Evolutionary conservation across 1,140 invertebrate species (phyloP).

Genomic region (Batillaria attramentaria): DNA sequence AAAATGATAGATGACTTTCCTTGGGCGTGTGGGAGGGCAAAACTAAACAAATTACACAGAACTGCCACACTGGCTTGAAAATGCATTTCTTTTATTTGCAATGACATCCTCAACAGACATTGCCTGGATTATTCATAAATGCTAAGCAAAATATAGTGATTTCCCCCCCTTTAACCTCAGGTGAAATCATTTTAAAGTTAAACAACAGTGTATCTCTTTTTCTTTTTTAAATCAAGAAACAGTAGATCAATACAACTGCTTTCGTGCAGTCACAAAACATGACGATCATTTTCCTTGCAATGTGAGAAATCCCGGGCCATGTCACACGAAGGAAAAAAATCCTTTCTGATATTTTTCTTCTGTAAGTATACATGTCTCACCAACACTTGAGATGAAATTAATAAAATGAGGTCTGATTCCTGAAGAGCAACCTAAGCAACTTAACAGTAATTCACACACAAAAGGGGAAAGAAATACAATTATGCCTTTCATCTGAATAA

Average conservation of each 20-base stretch:
- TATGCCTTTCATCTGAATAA: too few species aligned
- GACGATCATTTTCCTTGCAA: neutral
- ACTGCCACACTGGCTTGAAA: conserved; percentile 9
- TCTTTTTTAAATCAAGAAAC: neutral
- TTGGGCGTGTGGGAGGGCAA: too few species aligned
- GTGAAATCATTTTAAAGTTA: neutral
- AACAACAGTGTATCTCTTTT: neutral
- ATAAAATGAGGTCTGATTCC: too few species aligned
- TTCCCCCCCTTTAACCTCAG: conserved; percentile 12
- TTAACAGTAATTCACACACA: too few species aligned
- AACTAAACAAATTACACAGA: too few species aligned
- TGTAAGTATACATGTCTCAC: too few species aligned
- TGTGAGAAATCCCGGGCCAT: neutral
- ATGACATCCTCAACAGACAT: conserved; percentile 32
- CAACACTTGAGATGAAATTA: too few species aligned
- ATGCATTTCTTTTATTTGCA: conserved; percentile 29
- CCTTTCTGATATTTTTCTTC: too few species aligned
- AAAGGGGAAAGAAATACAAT: too few species aligned
- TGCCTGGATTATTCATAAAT: conserved; percentile 27
- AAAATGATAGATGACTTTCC: too few species aligned
- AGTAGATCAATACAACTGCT: conserved; percentile 9
- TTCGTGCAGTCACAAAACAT: neutral
- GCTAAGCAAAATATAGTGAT: conserved; percentile 31
- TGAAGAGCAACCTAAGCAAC: too few species aligned
- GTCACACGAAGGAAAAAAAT: neutral